phyloP scores from a whole-genome alignment of 2,888 invertebrate genomes.

The Alloscopus bannaensis region DNA sequence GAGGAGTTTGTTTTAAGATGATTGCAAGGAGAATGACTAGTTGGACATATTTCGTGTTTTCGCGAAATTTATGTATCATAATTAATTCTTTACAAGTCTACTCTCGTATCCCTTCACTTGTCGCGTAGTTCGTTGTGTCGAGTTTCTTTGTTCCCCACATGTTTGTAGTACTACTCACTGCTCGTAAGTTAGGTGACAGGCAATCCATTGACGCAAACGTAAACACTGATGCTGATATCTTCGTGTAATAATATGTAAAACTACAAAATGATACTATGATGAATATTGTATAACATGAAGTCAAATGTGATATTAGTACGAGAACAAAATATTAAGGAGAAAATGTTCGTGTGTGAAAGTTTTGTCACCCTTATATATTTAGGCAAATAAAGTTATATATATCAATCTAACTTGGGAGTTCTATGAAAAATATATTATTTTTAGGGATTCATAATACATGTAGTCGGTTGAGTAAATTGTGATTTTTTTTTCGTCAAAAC shows the following conservation, averaged over 20 bases:
- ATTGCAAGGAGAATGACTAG: too few species aligned
- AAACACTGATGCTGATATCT: not conserved
- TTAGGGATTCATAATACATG: slow-evolving; percentile 1
- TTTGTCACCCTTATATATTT: slow-evolving; percentile 45
- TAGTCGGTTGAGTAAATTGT: too few species aligned
- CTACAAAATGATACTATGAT: not conserved
- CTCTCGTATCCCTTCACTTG: too few species aligned
- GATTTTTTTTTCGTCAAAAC: too few species aligned
- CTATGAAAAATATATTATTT: slow-evolving; percentile 42
- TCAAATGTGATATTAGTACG: slow-evolving; percentile 65
- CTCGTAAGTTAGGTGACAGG: slow-evolving; percentile 57
- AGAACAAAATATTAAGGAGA: slow-evolving; percentile 39
- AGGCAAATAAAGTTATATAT: slow-evolving; percentile 36
- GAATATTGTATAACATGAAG: slow-evolving; percentile 37
- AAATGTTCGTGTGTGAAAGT: slow-evolving; percentile 61
- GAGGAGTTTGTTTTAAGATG: too few species aligned
- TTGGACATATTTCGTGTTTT: too few species aligned
- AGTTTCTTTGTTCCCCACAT: too few species aligned
- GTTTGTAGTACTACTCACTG: too few species aligned
- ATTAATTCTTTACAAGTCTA: too few species aligned
- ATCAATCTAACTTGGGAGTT: slow-evolving; percentile 4
- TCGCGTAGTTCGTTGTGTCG: too few species aligned
- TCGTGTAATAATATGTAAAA: slow-evolving; percentile 9
- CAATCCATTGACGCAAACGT: slow-evolving; percentile 49
- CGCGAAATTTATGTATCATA: too few species aligned